These are phyloP conservation scores for Bombus breviceps DNA, from an alignment of 1,140 invertebrate species.

Conservation along the genomic window DNA sequence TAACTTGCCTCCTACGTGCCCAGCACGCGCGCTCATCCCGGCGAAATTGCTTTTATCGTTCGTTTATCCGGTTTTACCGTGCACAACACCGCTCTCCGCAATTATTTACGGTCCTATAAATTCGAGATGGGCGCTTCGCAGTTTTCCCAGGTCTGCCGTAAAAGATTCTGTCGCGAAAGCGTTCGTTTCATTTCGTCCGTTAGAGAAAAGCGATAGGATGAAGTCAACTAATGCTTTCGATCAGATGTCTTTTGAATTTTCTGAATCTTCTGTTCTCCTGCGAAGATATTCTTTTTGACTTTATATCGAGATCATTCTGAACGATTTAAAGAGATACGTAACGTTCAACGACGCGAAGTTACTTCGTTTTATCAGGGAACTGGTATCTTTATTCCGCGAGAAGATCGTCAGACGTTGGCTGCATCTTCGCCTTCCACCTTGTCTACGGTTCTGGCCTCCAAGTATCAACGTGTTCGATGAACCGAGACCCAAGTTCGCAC, in stretches of 20 bases:
- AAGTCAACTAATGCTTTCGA: background rate
- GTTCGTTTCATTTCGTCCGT: background rate
- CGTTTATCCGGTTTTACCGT: slow-evolving; percentile 33
- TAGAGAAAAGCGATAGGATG: no score
- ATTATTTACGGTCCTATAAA: slow-evolving; percentile 43
- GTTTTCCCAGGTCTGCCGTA: background rate
- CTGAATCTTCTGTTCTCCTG: background rate
- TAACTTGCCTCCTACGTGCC: slow-evolving; percentile 71
- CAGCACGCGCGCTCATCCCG: slow-evolving; percentile 40
- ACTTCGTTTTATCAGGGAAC: no score
- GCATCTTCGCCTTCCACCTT: background rate
- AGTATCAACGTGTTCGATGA: slow-evolving; percentile 15
- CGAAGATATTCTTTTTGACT: no score
- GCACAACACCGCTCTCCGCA: background rate
- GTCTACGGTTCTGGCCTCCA: background rate
- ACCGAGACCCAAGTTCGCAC: slow-evolving; percentile 7
- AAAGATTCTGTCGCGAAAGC: no score
- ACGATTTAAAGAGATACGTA: background rate
- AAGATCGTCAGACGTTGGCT: background rate
- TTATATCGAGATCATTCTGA: background rate
- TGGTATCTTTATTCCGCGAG: background rate
- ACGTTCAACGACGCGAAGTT: no score
- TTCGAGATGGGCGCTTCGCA: background rate
- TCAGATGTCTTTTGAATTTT: background rate
- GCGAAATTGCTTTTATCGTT: slow-evolving; percentile 51